phyloP scores from a whole-genome alignment of 2,888 invertebrate species.

The Chaitophorus viminalis region DNA sequence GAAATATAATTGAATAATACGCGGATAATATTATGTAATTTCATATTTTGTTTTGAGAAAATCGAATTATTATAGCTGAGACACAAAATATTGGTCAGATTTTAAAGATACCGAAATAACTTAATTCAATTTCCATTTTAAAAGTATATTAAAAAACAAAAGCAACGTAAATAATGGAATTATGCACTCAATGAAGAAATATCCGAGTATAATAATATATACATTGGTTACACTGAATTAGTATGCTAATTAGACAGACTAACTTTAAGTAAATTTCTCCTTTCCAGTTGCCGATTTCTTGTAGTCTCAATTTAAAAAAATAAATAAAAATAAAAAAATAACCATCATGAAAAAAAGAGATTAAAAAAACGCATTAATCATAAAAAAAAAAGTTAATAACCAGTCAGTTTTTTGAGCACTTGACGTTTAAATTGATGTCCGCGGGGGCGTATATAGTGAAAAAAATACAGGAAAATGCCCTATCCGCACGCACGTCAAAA shows the following conservation, averaged over 20 bases:
- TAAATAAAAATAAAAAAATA: not conserved
- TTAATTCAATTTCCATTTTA: not conserved
- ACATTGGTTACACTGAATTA: not conserved
- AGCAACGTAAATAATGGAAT: not conserved
- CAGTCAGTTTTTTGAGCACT: conserved; percentile 40
- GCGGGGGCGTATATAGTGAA: not conserved
- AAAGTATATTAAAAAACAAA: not conserved
- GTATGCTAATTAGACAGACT: not conserved
- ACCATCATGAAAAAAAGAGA: conserved; percentile 11
- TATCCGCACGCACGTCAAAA: conserved; percentile 41
- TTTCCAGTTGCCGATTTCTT: not conserved
- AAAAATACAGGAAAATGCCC: not conserved
- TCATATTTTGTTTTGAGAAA: not conserved
- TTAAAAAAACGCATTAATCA: conserved; percentile 56
- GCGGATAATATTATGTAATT: not conserved
- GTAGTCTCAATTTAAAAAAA: not conserved
- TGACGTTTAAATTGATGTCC: conserved; percentile 52
- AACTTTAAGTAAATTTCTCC: conserved; percentile 2
- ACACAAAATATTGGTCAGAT: not conserved
- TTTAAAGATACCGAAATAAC: not conserved
- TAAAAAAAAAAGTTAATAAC: conserved; percentile 39
- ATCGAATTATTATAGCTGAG: not conserved
- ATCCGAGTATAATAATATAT: not conserved
- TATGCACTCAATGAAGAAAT: not conserved
- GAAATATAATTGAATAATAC: not conserved